Conservation (phyloP, 2,113 vertebrate species). For the Sprattus sprattus region DNA sequence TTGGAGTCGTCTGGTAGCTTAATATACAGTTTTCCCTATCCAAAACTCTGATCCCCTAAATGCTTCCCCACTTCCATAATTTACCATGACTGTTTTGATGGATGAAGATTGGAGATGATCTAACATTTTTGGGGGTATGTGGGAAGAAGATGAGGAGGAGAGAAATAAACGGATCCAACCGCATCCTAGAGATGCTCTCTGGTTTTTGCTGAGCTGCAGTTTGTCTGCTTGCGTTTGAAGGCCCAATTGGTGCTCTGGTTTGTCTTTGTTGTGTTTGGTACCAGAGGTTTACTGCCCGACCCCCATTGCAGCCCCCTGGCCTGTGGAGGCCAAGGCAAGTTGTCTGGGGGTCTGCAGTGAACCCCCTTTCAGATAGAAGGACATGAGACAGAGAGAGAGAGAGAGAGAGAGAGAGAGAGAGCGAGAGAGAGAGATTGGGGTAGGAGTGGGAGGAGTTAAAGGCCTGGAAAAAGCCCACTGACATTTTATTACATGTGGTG, state of each 20-base stretch:
- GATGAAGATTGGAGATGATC: background rate
- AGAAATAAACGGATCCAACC: background rate
- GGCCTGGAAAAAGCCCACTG: slow-evolving; percentile 58
- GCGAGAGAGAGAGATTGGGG: background rate
- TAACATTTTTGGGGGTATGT: slow-evolving; percentile 3
- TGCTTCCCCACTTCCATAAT: background rate
- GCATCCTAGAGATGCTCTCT: slow-evolving; percentile 6
- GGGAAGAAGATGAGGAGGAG: background rate
- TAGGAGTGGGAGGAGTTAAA: slow-evolving; percentile 27
- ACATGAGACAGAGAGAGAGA: background rate
- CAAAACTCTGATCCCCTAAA: background rate
- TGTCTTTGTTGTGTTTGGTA: background rate
- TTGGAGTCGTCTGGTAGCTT: background rate
- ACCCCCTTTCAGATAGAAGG: background rate
- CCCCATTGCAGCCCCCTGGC: background rate
- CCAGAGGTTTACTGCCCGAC: background rate
- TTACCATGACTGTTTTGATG: background rate
- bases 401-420: background rate
- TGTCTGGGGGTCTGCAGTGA: background rate
- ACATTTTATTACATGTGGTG: slow-evolving; percentile 51
- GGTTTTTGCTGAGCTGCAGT: background rate
- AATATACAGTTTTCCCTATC: background rate
- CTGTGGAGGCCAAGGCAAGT: background rate
- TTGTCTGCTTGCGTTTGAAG: background rate
- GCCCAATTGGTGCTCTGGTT: background rate